Evolutionary conservation across 2,797 vertebrate species (phyloP).

Genomic region (Anisognathus igniventris): DNA sequence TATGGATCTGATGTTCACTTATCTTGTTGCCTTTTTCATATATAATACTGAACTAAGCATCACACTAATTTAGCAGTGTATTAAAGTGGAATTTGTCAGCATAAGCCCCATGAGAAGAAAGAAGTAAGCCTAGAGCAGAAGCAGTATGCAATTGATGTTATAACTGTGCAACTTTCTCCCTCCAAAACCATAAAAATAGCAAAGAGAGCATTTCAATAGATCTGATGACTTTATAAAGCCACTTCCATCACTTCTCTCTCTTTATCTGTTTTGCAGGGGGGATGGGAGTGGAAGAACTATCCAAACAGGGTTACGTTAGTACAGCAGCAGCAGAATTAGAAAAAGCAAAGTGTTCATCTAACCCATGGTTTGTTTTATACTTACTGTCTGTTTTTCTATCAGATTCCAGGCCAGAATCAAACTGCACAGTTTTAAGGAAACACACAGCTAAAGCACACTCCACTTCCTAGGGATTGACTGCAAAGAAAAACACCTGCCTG

Average conservation of each 20-base stretch:
- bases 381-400: constrained; percentile 85
- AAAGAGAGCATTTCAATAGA: background rate
- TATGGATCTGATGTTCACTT: background rate
- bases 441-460: constrained; percentile 84
- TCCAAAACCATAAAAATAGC: background rate
- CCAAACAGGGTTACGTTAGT: constrained; percentile 55
- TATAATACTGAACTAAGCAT: background rate
- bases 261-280: background rate
- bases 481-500: constrained; percentile 93
- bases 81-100: background rate
- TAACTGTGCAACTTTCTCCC: background rate
- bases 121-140: background rate
- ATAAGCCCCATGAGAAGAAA: background rate
- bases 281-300: background rate
- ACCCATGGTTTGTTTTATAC: constrained; percentile 84
- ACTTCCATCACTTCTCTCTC: background rate
- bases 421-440: constrained; percentile 75
- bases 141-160: background rate
- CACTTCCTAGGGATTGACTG: constrained; percentile 82
- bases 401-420: constrained; percentile 89
- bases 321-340: constrained; percentile 61
- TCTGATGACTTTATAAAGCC: background rate
- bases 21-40: background rate
- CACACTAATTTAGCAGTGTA: background rate
- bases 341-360: constrained; percentile 54